Percentiles rank a stretch among this genome's conserved stretches.
Conservation (phyloP, 2,113 vertebrate species). For the Dipodomys spectabilis region DNA sequence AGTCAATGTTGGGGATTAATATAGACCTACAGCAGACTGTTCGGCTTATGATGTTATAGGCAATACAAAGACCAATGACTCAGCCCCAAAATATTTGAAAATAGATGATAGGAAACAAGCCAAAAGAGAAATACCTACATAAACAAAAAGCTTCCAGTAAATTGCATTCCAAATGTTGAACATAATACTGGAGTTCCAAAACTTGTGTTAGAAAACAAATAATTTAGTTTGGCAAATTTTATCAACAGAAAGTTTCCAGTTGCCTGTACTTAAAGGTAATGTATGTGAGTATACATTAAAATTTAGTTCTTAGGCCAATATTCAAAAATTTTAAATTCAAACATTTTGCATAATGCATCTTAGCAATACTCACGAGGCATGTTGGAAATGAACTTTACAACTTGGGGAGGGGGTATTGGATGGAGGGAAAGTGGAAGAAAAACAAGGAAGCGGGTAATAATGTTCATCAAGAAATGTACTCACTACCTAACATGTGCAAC, state of each 20-base stretch:
- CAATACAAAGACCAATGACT: slow-evolving; percentile 9
- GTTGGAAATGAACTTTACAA: too few species aligned
- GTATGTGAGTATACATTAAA: background rate
- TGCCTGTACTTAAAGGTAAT: background rate
- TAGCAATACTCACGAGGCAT: background rate
- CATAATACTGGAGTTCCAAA: slow-evolving; percentile 20
- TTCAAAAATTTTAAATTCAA: background rate
- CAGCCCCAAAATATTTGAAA: slow-evolving; percentile 50
- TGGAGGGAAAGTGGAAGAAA: too few species aligned
- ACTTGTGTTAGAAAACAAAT: slow-evolving; percentile 7
- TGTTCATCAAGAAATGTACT: too few species aligned
- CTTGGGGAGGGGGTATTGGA: too few species aligned
- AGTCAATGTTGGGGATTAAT: background rate
- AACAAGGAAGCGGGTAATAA: too few species aligned
- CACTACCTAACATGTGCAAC: too few species aligned
- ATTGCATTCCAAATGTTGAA: background rate
- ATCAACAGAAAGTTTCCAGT: background rate
- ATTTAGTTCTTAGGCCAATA: background rate
- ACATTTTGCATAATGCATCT: background rate
- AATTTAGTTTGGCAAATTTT: background rate
- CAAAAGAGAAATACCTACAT: slow-evolving; percentile 61
- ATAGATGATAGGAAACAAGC: slow-evolving; percentile 64
- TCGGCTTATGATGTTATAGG: background rate
- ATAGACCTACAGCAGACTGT: background rate
- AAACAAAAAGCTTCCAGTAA: slow-evolving; percentile 8